phyloP scores from a whole-genome alignment of 1,140 invertebrate species.

The Sycophila sp. region DNA sequence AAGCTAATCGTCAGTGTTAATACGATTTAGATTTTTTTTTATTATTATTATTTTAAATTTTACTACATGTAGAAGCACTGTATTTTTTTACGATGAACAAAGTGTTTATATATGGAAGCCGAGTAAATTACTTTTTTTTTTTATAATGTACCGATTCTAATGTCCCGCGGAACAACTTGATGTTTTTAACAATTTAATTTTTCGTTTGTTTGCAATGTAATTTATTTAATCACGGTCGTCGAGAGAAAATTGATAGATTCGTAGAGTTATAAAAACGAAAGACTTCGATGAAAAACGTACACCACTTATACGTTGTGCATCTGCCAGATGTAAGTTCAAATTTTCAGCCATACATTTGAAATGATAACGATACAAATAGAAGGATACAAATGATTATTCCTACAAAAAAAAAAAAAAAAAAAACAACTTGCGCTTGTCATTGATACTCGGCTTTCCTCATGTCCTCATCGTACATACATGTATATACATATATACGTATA shows the following conservation, averaged over 20 bases:
- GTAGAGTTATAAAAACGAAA: background rate
- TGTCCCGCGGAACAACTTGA: no score
- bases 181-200: no score
- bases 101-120: background rate
- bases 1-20: background rate
- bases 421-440: background rate
- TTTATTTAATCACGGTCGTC: no score
- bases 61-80: background rate
- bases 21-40: constrained; percentile 5
- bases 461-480: background rate
- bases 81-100: background rate
- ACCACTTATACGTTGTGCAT: constrained; percentile 14
- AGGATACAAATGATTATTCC: background rate
- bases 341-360: constrained; percentile 17
- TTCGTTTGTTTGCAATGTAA: no score
- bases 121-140: no score
- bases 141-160: no score
- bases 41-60: constrained; percentile 2
- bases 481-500: background rate
- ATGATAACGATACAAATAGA: no score
- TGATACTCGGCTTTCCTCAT: background rate
- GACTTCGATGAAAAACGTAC: constrained; percentile 13
- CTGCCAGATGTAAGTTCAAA: constrained; percentile 17
- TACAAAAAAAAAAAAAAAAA: constrained; percentile 5
- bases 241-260: background rate